Conservation (phyloP, 2,888 invertebrate genomes). For the Xanthostigma xanthostigma region DNA sequence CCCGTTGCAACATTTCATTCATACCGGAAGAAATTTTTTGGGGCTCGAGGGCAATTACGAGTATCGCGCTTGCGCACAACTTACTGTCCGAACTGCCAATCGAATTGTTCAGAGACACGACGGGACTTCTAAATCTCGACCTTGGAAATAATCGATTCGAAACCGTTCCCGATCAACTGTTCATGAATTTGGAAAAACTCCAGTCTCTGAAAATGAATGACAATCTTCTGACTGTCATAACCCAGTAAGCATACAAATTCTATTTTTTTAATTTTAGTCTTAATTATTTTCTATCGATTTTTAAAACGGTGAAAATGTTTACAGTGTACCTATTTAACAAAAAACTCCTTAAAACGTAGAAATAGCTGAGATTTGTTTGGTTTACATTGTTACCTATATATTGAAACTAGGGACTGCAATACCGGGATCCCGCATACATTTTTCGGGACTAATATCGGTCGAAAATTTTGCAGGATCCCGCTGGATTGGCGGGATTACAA, state of each 20-base stretch:
- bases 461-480: no score
- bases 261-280: no score
- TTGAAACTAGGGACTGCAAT: no score
- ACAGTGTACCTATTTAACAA: no score
- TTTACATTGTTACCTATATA: no score
- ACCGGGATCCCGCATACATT: no score
- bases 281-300: no score
- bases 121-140: constrained; percentile 43
- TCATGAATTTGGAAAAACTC: constrained; percentile 39
- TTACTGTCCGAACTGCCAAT: constrained; percentile 35
- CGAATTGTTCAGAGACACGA: constrained; percentile 45
- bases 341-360: no score
- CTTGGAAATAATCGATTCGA: constrained; percentile 48
- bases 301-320: no score
- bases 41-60: constrained; percentile 37
- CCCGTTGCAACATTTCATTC: constrained; percentile 30
- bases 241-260: constrained; percentile 37
- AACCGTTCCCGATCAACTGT: constrained; percentile 40
- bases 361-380: no score
- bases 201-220: constrained; percentile 43
- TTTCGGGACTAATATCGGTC: no score
- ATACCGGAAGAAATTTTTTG: constrained; percentile 46
- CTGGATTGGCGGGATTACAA: no score
- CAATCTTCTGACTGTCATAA: constrained; percentile 44
- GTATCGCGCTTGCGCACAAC: constrained; percentile 17